Base-by-base conservation (phyloP, 2,888 invertebrate genomes). In the Tenthredo distinguenda region DNA sequence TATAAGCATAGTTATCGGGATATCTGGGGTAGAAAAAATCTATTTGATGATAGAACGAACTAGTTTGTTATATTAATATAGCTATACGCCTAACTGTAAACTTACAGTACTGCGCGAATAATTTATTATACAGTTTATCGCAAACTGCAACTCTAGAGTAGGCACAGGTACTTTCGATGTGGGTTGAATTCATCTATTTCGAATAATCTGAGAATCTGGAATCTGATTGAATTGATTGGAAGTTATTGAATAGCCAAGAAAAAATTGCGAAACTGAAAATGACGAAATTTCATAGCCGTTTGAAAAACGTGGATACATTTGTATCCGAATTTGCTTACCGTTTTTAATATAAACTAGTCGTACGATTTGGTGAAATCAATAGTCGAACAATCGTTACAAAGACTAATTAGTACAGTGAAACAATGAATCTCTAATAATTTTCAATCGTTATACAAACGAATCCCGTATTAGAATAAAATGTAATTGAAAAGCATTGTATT, bases 1-100 rank as follows among this genome's bases (percentile, higher is more conserved):
- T 31, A 34, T 31, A 7, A 77, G 55, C 34, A 31, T 74, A 74
- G 12, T 74, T 43, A 74, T 21, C 6, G 10, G 21, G 9, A 74
- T 74, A 74, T 77, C 77, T 77, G 50, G 50, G 31, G 31, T 77
- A 77, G 18, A 55, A 77, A 55, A 50, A 50, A n/a, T 55, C 50
- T 55, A 55, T 18, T 34, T 34, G 31, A 31, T 34, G 37, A 72
- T 37, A 72, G 55, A 55, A 50, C 31, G 77, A 34, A 34, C 55
- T 77, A 31, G 77, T 55, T 77, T 55, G 43, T 43, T 43, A n/a
- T 34, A 47, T 40, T 72, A 37, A 72, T 37, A 40, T n/a, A 55
- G 18, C 2, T 55, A 12, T n/a, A 77, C n/a, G n/a, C 18, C 6
- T 77, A 77, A 77, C 50, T 50, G 50, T 77, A 31, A 50, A 50